phyloP scores from a whole-genome alignment of 1,140 invertebrate genomes.

The Magallana gigas region DNA sequence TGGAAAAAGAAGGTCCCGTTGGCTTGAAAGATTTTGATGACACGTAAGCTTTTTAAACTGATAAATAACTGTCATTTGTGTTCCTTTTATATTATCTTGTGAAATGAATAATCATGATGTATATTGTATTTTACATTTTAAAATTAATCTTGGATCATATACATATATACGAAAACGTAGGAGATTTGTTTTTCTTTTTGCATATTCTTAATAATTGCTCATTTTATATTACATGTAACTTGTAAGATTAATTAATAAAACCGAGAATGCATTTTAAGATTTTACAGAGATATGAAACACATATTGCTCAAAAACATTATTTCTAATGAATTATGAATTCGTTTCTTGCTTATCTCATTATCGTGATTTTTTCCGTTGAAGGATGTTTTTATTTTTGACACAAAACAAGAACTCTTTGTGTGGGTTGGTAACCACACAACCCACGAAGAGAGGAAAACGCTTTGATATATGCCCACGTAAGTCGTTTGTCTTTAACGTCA shows the following conservation, averaged over 20 bases:
- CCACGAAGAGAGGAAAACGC: slow-evolving; percentile 77
- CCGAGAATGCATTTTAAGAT: too few relatives aligned
- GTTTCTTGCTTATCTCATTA: neutral
- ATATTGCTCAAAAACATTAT: too few relatives aligned
- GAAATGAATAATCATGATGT: too few relatives aligned
- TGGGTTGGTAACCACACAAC: slow-evolving; percentile 89
- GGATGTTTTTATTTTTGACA: slow-evolving; percentile 92
- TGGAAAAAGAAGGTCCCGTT: slow-evolving; percentile 26
- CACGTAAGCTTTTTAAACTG: slow-evolving; percentile 16
- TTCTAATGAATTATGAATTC: neutral
- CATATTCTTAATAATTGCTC: neutral
- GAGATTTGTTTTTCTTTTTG: neutral
- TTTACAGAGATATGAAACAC: too few relatives aligned
- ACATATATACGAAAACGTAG: too few relatives aligned
- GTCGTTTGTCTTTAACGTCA: neutral
- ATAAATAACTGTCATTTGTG: too few relatives aligned
- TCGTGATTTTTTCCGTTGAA: slow-evolving; percentile 55
- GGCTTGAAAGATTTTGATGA: slow-evolving; percentile 22
- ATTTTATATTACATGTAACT: neutral
- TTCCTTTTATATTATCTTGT: too few relatives aligned
- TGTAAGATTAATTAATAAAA: neutral
- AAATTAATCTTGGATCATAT: too few relatives aligned
- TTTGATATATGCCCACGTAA: slow-evolving; percentile 77
- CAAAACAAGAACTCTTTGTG: slow-evolving; percentile 85
- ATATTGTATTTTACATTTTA: too few relatives aligned